Conservation (phyloP, 2,113 vertebrate species). For the Entosphenus tridentatus region DNA sequence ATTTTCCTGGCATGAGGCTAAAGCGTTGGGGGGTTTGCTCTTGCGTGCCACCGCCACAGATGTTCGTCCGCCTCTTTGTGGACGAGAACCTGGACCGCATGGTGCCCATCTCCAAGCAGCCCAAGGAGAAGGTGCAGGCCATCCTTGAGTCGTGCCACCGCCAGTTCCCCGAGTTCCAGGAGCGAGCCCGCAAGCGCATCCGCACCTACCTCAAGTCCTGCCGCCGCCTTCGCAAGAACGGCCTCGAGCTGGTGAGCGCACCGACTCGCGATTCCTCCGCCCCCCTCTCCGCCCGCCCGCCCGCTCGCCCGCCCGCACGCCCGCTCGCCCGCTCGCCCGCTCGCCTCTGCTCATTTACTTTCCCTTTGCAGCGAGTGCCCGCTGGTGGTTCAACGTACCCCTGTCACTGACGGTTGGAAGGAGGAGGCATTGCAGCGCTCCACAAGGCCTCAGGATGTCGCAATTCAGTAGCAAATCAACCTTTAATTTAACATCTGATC, state of each 20-base stretch:
- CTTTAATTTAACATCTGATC: too few relatives aligned
- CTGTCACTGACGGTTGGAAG: too few relatives aligned
- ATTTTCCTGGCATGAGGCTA: too few relatives aligned
- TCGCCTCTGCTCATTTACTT: background rate
- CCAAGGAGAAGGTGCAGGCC: slow-evolving; percentile 70
- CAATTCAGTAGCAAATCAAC: too few relatives aligned
- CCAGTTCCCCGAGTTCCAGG: slow-evolving; percentile 63
- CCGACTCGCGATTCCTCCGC: slow-evolving; percentile 34
- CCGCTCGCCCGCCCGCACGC: slow-evolving; percentile 13
- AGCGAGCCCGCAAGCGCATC: slow-evolving; percentile 54
- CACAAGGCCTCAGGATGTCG: too few relatives aligned
- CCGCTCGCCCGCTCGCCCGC: slow-evolving; percentile 21
- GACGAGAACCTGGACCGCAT: slow-evolving; percentile 71
- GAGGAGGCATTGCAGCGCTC: too few relatives aligned
- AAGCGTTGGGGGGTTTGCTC: too few relatives aligned
- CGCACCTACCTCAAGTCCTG: slow-evolving; percentile 72
- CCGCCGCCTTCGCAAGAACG: slow-evolving; percentile 64
- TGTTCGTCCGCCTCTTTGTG: slow-evolving; percentile 76
- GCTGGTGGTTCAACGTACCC: slow-evolving; percentile 17
- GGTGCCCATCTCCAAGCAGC: slow-evolving; percentile 69
- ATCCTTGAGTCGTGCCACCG: slow-evolving; percentile 66
- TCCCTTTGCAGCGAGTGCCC: slow-evolving; percentile 15
- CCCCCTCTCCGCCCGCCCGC: slow-evolving; percentile 36
- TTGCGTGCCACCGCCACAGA: slow-evolving; percentile 21
- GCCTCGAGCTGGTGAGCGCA: slow-evolving; percentile 59